Evolutionary conservation across 2,888 invertebrate species (phyloP).

Genomic region (Onthophagus sagittarius): DNA sequence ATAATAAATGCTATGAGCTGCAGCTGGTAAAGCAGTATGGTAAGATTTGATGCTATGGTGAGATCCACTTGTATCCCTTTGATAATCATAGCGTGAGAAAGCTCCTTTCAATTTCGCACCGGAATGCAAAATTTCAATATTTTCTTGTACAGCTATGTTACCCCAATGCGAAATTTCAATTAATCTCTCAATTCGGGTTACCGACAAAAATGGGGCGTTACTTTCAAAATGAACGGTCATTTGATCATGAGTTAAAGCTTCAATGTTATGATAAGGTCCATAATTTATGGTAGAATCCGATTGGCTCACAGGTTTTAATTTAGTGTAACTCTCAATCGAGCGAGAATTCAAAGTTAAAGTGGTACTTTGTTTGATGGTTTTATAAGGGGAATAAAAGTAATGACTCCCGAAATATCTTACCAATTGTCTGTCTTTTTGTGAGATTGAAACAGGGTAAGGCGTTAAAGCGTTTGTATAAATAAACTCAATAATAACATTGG

Average conservation of each 20-base stretch:
- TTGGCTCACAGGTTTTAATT: constrained; percentile 74
- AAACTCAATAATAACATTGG: constrained; percentile 63
- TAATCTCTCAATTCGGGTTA: constrained; percentile 76
- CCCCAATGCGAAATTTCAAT: constrained; percentile 99
- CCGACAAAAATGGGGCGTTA: constrained; percentile 93
- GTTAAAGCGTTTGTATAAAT: constrained; percentile 71
- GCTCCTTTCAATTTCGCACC: constrained; percentile 92
- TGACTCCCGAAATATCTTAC: constrained; percentile 83
- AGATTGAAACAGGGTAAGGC: constrained; percentile 85
- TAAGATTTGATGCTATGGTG: constrained; percentile 89
- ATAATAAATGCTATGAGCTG: constrained; percentile 95
- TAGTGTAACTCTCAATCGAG: constrained; percentile 77
- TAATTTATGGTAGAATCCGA: constrained; percentile 79
- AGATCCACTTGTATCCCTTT: constrained; percentile 84
- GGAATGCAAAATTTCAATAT: constrained; percentile 84
- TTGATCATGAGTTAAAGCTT: constrained; percentile 57
- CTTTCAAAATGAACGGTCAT: constrained; percentile 91
- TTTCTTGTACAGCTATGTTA: constrained; percentile 95
- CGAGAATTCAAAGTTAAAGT: constrained; percentile 72
- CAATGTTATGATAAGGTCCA: constrained; percentile 81
- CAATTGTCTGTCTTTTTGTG: constrained; percentile 91
- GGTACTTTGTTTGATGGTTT: constrained; percentile 75
- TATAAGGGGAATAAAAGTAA: constrained; percentile 81
- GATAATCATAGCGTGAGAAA: constrained; percentile 96
- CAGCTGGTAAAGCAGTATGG: constrained; percentile 78